Evolutionary conservation across 1,140 invertebrate species (phyloP), one percentile per base, ranked within the genome.

Genomic region (Drosophila kanapiae): DNA sequence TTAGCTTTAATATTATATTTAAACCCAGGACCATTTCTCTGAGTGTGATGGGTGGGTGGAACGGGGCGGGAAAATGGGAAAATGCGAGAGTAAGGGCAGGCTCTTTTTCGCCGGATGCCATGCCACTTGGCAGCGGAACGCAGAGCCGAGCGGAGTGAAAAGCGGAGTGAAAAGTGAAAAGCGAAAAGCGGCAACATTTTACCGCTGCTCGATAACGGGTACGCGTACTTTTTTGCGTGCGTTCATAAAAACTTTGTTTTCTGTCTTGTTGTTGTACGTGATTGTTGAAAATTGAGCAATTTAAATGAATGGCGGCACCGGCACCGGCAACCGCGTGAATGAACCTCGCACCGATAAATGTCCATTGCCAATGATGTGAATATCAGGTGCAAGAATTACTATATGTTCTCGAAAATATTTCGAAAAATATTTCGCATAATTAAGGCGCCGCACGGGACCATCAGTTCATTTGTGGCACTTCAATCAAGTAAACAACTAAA

Each of bases 401-500:
- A 42, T 8, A 37, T 54, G 13, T 6, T 54, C 31, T 33, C 1
- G 3, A 31, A 33, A 63, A 27, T 53, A 45, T 23, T 58, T 29
- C 5, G 1, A 2, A 29, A 37, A 48, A 64, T 51, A 53, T 38
- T 45, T 51, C 1, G 35, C 67, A 37, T 35, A 43, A 70, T 70
- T 70, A 27, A 18, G 18, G 18, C 43, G 9, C 57, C 33, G 27
- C 62, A 63, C 9, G 33, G 33, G 23, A 33, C 43, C 10, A 4
- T 13, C 51, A 10, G 53, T 3, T 27, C 31, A 38, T 67, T 70
- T 37, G 49, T n/a, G 18, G n/a, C 27, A 42, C 9, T 54, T 68
- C 16, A 67, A 68, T 70, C 65, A 67, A 23, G 63, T 70, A 68
- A 68, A 70, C 67, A 70, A 70, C 37, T 14, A 16, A 70, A 68